Evolutionary conservation across 2,888 invertebrate genomes (phyloP), one percentile per base, ranked within the genome.

Genomic region (Esperia sulphurella): DNA sequence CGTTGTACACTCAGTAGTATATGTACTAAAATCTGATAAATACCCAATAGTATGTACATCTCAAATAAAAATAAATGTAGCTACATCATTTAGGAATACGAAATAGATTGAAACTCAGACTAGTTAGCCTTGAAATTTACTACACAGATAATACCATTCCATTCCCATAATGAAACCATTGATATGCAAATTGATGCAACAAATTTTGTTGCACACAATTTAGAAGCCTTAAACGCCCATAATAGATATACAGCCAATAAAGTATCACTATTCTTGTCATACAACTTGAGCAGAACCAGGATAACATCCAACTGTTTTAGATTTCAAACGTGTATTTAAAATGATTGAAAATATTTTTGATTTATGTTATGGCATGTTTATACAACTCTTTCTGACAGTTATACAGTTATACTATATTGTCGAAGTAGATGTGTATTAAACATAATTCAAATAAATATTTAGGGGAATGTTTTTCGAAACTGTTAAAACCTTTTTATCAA

Each of bases 181-280:
- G 65, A 71, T 71, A 80, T 77, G 79, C 65, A 78, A 81, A 79
- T 80, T 53, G 55, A 75, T 75, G 72, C 78, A 75, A 72, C 75
- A 70, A 75, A 75, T 75, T 71, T 63, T 66, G 66, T 64, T 68
- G 58, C 55, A 65, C 69, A 69, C 71, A 71, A 71, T 71, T 75
- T 70, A 71, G 67, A 61, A 63, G 71, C 66, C 62, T 40, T 46
- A 30, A 48, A 51, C 38, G 45, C 45, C 30, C 6, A 8, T 38
- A 40, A 46, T 45, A 8, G 40, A 14, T 45, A 14, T 45, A 30
- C 10, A 6, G 4, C 30, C 30, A 33, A 37, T 37, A 37, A 37
- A 37, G 37, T 44, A 31, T 43, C 31, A 43, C 38, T 29, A 38
- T 45, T 37, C 29, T 29, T 45, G 29, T 45, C 30, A 38, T 29